phyloP scores from a whole-genome alignment of 2,113 vertebrate genomes.

The Trinectes maculatus region DNA sequence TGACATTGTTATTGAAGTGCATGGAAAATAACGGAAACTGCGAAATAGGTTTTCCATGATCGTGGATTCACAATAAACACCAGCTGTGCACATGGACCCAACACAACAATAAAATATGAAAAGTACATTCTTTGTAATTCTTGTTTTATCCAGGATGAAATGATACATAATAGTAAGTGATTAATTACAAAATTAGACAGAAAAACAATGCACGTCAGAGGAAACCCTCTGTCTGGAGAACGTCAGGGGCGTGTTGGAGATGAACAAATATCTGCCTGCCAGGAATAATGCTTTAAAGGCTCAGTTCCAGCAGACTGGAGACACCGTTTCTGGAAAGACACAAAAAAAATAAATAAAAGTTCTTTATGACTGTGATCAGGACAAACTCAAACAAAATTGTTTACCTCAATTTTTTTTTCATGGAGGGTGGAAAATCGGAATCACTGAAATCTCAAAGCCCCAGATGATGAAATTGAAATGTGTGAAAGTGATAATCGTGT shows the following conservation, averaged over 20 bases:
- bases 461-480: neutral
- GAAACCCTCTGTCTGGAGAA: slow-evolving; percentile 12
- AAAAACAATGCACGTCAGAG: neutral
- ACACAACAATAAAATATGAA: neutral
- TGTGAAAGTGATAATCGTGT: neutral
- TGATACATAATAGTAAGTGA: neutral
- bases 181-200: slow-evolving; percentile 12
- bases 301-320: slow-evolving; percentile 10
- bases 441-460: neutral
- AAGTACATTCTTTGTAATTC: neutral
- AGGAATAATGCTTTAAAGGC: slow-evolving; percentile 27
- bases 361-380: too few species aligned
- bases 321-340: slow-evolving; percentile 24
- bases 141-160: neutral
- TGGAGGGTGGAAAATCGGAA: neutral
- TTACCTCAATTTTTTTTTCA: neutral
- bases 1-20: too few species aligned
- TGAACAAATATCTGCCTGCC: slow-evolving; percentile 40
- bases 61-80: too few species aligned
- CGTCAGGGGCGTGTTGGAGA: slow-evolving; percentile 28
- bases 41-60: too few species aligned
- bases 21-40: too few species aligned
- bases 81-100: too few species aligned
- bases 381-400: slow-evolving; percentile 6
- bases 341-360: too few species aligned